Conservation (phyloP, 2,797 vertebrate species). For the Phoeniculus purpureus region DNA sequence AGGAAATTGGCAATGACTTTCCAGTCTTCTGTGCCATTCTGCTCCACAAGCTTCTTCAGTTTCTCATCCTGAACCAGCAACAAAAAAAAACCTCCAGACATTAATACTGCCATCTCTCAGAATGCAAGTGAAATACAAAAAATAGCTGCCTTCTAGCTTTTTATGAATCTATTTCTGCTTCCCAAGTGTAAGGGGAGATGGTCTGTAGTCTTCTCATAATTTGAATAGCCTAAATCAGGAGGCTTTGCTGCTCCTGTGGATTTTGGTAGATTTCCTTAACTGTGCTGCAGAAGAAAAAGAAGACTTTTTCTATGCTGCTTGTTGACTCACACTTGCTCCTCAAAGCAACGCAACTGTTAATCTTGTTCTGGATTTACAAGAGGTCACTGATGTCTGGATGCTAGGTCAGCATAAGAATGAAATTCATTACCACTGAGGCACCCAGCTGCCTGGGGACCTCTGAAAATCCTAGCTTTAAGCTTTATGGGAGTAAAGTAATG, state of each 20-base stretch:
- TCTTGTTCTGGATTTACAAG: neutral
- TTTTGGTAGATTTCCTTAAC: neutral
- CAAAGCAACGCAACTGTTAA: neutral
- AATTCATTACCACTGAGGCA: neutral
- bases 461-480: conserved; percentile 3
- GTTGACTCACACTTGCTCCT: neutral
- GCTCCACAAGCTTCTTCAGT: conserved; percentile 94
- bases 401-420: neutral
- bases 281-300: neutral
- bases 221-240: neutral
- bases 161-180: neutral
- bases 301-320: neutral
- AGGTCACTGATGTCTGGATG: neutral
- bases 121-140: neutral
- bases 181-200: neutral
- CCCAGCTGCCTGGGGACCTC: neutral
- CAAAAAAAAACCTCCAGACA: neutral
- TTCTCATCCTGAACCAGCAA: conserved; percentile 91
- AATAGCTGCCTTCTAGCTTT: neutral
- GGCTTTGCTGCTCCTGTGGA: neutral
- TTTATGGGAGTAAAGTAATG: neutral
- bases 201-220: neutral
- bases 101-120: conserved; percentile 17
- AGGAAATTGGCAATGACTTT: conserved; percentile 96
- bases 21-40: conserved; percentile 98